phyloP scores from a whole-genome alignment of 2,888 invertebrate species.

The Adineta ricciae region DNA sequence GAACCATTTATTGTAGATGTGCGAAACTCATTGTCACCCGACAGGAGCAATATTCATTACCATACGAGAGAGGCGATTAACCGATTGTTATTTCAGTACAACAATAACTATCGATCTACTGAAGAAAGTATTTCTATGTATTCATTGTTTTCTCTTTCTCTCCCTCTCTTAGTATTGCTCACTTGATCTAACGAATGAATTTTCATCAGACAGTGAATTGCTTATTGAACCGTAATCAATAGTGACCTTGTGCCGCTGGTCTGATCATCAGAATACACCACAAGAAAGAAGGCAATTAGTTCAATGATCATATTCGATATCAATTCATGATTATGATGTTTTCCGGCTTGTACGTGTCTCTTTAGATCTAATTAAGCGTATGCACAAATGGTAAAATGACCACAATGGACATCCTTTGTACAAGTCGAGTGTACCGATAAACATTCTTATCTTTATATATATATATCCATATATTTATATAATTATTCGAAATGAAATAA shows the following conservation, averaged over 20 bases:
- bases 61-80: not conserved
- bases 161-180: not conserved
- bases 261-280: not conserved
- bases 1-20: not conserved
- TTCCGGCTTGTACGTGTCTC: not conserved
- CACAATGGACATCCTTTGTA: not conserved
- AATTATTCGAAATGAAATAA: not conserved
- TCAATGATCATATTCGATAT: not conserved
- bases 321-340: not conserved
- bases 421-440: not conserved
- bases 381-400: not conserved
- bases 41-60: not conserved
- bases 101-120: not conserved
- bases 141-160: not conserved
- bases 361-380: not conserved
- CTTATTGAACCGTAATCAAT: not conserved
- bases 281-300: not conserved
- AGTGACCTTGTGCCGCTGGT: not conserved
- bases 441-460: not conserved
- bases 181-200: not conserved
- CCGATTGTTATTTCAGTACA: not conserved
- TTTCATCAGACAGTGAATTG: not conserved
- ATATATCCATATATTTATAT: not conserved
- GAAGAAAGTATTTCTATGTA: not conserved
- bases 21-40: not conserved